Conservation (phyloP, 2,797 vertebrate species). For the Pantherophis vulpinus region DNA sequence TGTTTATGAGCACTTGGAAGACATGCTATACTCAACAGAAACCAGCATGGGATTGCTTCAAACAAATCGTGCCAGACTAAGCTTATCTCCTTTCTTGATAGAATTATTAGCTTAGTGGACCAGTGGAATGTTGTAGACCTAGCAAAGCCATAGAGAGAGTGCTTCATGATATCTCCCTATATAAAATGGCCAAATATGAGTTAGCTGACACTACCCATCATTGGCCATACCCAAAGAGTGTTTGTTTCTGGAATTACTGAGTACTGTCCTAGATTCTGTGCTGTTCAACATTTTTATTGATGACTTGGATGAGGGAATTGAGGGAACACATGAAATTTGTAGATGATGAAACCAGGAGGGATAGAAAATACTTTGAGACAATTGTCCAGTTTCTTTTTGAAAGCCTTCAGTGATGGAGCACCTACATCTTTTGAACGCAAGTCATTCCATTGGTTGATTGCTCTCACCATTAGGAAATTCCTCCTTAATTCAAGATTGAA, state of each 20-base stretch:
- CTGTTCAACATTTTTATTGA: not conserved
- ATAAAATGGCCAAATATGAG: not conserved
- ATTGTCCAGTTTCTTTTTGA: not conserved
- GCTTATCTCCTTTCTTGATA: not conserved
- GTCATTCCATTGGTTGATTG: not conserved
- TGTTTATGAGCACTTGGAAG: not conserved
- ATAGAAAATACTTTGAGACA: not conserved
- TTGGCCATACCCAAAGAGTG: not conserved
- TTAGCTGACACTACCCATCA: not conserved
- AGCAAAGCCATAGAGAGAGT: not conserved
- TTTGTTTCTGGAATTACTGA: not conserved
- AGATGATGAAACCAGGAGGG: not conserved
- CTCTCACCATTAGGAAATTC: not conserved
- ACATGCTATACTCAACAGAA: not conserved
- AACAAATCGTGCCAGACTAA: not conserved
- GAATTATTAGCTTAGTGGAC: not conserved
- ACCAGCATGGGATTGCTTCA: not conserved
- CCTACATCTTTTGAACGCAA: not conserved
- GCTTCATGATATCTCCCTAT: not conserved
- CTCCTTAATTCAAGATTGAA: not conserved
- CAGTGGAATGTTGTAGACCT: not conserved
- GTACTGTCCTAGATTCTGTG: not conserved
- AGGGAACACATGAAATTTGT: not conserved
- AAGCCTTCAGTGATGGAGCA: not conserved
- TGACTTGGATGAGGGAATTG: not conserved